phyloP scores from a whole-genome alignment of 1,140 invertebrate species.

The Brachionus plicatilis region DNA sequence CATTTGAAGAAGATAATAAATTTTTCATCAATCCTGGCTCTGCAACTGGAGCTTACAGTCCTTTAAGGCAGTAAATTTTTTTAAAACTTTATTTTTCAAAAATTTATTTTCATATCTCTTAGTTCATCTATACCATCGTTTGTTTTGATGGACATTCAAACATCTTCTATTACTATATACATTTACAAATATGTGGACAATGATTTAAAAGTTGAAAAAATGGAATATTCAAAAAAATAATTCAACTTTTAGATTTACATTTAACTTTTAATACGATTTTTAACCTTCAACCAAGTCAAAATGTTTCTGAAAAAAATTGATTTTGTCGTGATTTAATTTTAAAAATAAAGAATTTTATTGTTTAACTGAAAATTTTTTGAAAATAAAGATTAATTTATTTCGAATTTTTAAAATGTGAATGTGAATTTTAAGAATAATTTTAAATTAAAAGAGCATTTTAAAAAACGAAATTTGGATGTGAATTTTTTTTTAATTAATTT shows the following conservation, averaged over 20 bases:
- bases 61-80: constrained; percentile 69
- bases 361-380: background rate
- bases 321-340: background rate
- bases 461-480: too few species aligned
- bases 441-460: too few species aligned
- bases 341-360: background rate
- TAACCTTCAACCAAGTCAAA: background rate
- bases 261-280: background rate
- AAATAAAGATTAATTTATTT: background rate
- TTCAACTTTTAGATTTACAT: background rate
- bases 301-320: background rate
- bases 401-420: too few species aligned
- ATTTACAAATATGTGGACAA: constrained; percentile 89
- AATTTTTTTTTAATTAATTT: too few species aligned
- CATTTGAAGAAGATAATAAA: constrained; percentile 95
- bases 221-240: constrained; percentile 79
- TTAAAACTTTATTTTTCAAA: background rate
- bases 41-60: constrained; percentile 92
- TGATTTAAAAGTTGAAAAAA: constrained; percentile 97
- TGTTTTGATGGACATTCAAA: constrained; percentile 97
- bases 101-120: background rate
- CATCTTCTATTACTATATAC: constrained; percentile 92
- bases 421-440: too few species aligned
- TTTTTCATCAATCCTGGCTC: constrained; percentile 99
- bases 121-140: constrained; percentile 74